These are phyloP conservation scores for Cyaniris semiargus DNA, from an alignment of 2,888 invertebrate species.

Conservation along the genomic window DNA sequence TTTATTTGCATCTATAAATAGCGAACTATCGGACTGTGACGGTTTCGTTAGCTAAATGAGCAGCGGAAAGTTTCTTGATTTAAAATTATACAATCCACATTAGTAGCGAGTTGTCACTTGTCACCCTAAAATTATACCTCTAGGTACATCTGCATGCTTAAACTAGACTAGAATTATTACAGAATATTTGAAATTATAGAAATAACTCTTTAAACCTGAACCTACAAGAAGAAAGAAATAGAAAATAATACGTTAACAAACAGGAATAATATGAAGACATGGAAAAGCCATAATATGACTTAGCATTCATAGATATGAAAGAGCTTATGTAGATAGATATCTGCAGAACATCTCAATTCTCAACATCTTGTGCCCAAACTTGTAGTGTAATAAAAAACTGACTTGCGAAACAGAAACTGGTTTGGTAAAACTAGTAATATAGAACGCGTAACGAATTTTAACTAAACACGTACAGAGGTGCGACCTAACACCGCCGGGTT, in stretches of 20 bases:
- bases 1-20: constrained; percentile 29
- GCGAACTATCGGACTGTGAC: constrained; percentile 26
- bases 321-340: background rate
- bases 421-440: constrained; percentile 49
- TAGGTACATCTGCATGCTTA: background rate
- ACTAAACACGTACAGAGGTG: constrained; percentile 46
- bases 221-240: too few species aligned
- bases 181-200: background rate
- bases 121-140: constrained; percentile 1
- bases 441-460: constrained; percentile 55
- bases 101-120: background rate
- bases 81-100: background rate
- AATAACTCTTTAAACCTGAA: too few species aligned
- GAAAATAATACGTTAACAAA: too few species aligned
- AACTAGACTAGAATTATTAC: background rate
- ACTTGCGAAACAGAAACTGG: constrained; percentile 46
- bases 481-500: constrained; percentile 10
- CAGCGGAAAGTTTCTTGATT: constrained; percentile 23
- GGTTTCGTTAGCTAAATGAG: constrained; percentile 29
- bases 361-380: constrained; percentile 19
- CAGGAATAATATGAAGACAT: background rate
- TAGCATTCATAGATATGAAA: background rate
- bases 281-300: background rate
- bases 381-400: constrained; percentile 38
- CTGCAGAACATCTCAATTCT: background rate